Evolutionary conservation across 1,140 invertebrate species (phyloP), one percentile per base, ranked within the genome.

Genomic region (Drosophila gunungcola): DNA sequence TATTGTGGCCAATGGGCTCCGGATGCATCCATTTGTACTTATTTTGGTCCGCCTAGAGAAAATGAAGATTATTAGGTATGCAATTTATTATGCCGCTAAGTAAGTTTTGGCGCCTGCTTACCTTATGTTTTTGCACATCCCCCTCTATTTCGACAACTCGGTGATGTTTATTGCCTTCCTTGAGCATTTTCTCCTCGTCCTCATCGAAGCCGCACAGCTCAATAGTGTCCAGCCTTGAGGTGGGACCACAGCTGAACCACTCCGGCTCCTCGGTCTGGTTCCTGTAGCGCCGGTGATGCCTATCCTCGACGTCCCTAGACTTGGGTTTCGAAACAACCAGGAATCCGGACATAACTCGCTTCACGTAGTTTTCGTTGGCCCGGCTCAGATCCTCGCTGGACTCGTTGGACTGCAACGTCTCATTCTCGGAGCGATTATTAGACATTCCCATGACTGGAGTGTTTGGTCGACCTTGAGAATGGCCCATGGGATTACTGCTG

Each of bases 231-330:
- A 92, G 60, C 45, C 91, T 63, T 3, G 91, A 92, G 32, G 91
- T 92, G 3, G 91, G 91, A 10, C 91, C 91, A 67, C 90, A 92
- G 52, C 91, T 92, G 39, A 92, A 92, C 91, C 91, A 92, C 45
- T 92, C 91, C 0, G 91, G 91, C 45, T 92, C 91, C 11, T 92
- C 91, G 52, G 63, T 91, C 32, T 78, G 77, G 54, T 91, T 90
- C 49, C 85, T 69, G 48, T 89, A 91, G 21, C 79, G 76, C 36
- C 82, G 74, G 49, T 90, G 72, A 29, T 91, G 80, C 2, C 69
- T 76, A 4, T 91, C 90, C 27, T 91, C 90, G 10, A 51, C 38
- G 21, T 86, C 86, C 3, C 90, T 68, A 16, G 88, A 88, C 36
- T 80, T 91, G 0, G 90, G 73, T 49, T 91, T 91, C 0, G 90